Evolutionary conservation across 2,888 invertebrate genomes (phyloP), one percentile per base, ranked within the genome.

Genomic region (Caradrina kadenii): DNA sequence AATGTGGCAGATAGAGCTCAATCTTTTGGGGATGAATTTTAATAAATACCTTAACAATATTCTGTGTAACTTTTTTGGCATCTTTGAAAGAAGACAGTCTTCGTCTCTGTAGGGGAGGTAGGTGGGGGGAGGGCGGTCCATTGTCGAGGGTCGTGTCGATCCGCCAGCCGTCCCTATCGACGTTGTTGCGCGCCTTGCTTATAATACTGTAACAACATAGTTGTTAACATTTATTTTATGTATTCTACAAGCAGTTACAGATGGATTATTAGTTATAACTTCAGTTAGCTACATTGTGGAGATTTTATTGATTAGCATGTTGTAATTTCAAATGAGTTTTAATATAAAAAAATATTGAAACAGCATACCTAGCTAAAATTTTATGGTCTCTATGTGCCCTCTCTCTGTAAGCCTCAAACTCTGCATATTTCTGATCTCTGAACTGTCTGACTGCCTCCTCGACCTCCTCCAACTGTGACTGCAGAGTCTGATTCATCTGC

Each of bases 371-470:
- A 90, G 96, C 93, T 93, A 97, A 96, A 90, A 96, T 95, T 91
- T 97, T 96, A 89, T 97, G 97, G 91, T 98, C 98, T 85, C 96
- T 97, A 86, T 97, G 97, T 77, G 97, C 97, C 88, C 96, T 97
- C 90, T 97, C 97, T 87, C 97, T 97, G 90, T 97, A 97, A 79
- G 96, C 96, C 88, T 98, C 98, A 84, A 98, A 96, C 81, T 97
- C 96, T 73, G 97, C 96, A 95, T 97, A 98, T 88, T 98, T 97
- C 87, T 97, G 97, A 85, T 97, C 97, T 77, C 97, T 97, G 92
- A 96, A 98, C 73, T 96, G 96, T 86, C 97, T 97, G 73, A 98
- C 97, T 81, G 97, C 96, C 84, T 98, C 97, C 87, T 98, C 98
- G 58, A 98, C 97, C 2, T 96, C 96, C 56, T 96, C 96, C 63